phyloP scores from a whole-genome alignment of 2,888 invertebrate genomes.

The Busseola fusca region DNA sequence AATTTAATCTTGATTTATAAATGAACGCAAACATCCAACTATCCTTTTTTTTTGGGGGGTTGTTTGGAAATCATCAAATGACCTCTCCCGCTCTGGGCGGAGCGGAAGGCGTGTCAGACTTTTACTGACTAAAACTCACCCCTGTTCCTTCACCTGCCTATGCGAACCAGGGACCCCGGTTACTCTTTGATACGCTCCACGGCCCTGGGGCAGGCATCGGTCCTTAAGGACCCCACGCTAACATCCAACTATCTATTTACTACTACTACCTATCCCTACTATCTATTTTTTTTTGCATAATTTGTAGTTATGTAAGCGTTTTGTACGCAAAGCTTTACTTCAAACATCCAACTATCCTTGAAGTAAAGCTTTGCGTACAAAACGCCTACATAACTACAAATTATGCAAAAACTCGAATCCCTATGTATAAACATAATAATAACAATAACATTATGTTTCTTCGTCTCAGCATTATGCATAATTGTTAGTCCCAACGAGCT shows the following conservation, averaged over 20 bases:
- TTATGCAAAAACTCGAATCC: constrained; percentile 29
- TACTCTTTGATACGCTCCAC: no score
- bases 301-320: constrained; percentile 24
- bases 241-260: no score
- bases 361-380: not conserved
- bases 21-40: constrained; percentile 11
- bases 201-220: no score
- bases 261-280: no score
- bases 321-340: not conserved
- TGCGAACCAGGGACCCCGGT: no score
- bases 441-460: constrained; percentile 34
- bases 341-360: not conserved
- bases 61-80: no score
- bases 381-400: constrained; percentile 24
- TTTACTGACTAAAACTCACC: no score
- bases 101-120: no score
- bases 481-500: constrained; percentile 20
- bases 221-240: no score
- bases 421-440: constrained; percentile 36
- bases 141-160: no score
- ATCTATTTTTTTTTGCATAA: constrained; percentile 39
- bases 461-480: constrained; percentile 42
- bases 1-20: not conserved
- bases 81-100: no score
- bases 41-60: no score